Evolutionary conservation across 2,888 invertebrate species (phyloP), one percentile per base, ranked within the genome.

Genomic region (Agriopis marginaria): DNA sequence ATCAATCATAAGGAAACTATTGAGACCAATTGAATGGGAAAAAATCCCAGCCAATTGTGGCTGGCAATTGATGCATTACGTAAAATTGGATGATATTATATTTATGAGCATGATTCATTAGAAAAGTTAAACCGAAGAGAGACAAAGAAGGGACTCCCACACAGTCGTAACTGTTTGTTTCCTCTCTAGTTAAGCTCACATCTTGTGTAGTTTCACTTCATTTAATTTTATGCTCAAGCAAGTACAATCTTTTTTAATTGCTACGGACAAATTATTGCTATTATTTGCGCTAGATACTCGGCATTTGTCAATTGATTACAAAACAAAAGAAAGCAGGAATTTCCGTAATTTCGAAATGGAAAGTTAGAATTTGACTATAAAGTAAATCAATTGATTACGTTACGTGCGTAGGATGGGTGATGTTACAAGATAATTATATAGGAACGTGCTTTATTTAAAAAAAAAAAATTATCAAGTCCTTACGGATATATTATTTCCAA

Each of bases 1-100:
- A 80, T 75, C 76, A 75, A 63, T 74, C 71, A 77, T 71, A 75
- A 76, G 72, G 74, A 75, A 76, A 77, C 77, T 68, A 76, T 79
- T 75, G 71, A 68, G 68, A 73, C 72, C 75, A 69, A 71, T 70
- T 73, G 70, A 66, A 62, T 63, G 68, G 60, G 62, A 62, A 64
- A 67, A 71, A 69, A 71, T 42, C 14, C 14, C 62, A 63, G 59
- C 54, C 67, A 63, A 63, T 64, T 67, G 66, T 66, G 50, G 23
- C 10, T 50, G 58, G 63, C 51, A 66, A 66, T 60, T 59, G 70
- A 70, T 44, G 66, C 65, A 66, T 70, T 60, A 59, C 56, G 59
- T 64, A 17, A 69, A 55, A 58, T 62, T 60, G 47, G 62, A 65
- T 11, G 44, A 54, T 68, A 44, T 56, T 62, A 54, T 63, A 44